Evolutionary conservation across 2,113 vertebrate species (phyloP).

Genomic region (Sorex araneus): DNA sequence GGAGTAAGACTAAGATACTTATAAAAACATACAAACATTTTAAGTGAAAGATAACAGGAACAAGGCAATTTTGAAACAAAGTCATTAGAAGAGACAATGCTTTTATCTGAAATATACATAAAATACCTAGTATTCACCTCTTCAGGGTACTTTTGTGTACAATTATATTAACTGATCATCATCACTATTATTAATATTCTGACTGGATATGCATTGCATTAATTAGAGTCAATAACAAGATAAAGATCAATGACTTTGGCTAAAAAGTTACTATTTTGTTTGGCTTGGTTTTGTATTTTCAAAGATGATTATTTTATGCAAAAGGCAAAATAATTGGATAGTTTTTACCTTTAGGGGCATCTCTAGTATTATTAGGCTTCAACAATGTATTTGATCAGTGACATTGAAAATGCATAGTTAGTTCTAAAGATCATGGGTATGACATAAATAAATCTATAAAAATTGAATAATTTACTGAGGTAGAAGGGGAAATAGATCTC

Average conservation of each 20-base stretch:
- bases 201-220: not conserved
- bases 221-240: not conserved
- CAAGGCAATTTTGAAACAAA: slow-evolving; percentile 38
- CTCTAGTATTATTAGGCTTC: not conserved
- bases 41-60: slow-evolving; percentile 11
- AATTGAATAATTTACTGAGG: not conserved
- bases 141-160: not conserved
- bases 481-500: not conserved
- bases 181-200: not conserved
- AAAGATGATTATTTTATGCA: not conserved
- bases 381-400: not conserved
- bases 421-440: not conserved
- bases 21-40: slow-evolving; percentile 42
- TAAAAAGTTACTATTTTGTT: not conserved
- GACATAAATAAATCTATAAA: not conserved
- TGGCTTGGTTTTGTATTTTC: not conserved
- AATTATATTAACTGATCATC: not conserved
- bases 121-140: not conserved
- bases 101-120: not conserved
- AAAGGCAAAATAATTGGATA: not conserved
- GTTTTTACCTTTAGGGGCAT: no score
- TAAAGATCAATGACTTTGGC: not conserved
- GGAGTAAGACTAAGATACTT: not conserved
- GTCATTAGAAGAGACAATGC: slow-evolving; percentile 14
- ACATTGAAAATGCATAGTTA: no score